Conservation (phyloP, 1,140 invertebrate genomes). For the Ceratina australensis region DNA sequence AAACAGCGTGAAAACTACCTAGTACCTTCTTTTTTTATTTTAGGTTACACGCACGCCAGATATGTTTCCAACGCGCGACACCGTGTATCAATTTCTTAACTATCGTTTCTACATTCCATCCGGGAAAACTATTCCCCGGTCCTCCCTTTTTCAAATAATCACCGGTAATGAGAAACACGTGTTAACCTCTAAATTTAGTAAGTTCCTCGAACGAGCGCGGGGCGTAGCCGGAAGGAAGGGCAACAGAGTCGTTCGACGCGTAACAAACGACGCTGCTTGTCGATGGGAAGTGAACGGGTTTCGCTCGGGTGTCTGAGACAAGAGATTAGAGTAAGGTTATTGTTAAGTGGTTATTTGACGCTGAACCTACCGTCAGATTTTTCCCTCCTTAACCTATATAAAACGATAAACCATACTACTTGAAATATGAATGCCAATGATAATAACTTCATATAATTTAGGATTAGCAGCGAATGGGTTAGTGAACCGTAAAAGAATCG, state of each 20-base stretch:
- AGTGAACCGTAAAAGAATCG: too few species aligned
- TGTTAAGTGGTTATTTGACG: too few species aligned
- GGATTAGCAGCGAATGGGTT: too few species aligned
- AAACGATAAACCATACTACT: too few species aligned
- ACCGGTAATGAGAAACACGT: constrained; percentile 55
- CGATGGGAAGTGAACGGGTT: not conserved
- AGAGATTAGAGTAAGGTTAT: too few species aligned
- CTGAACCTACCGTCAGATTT: too few species aligned
- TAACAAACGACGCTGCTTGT: constrained; percentile 17
- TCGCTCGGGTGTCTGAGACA: not conserved
- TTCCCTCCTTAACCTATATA: too few species aligned
- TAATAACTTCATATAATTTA: too few species aligned
- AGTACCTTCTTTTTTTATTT: too few species aligned
- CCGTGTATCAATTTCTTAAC: not conserved
- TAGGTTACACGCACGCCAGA: too few species aligned
- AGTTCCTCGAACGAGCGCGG: not conserved
- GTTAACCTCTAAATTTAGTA: constrained; percentile 58
- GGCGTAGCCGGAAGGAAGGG: constrained; percentile 31
- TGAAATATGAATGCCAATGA: too few species aligned
- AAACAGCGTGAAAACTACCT: too few species aligned
- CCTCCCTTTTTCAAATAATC: constrained; percentile 47
- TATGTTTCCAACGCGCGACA: not conserved
- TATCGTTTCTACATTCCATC: not conserved
- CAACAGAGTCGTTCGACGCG: constrained; percentile 40
- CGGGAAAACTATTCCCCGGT: constrained; percentile 5